A percentile compares a stretch with the other conserved stretches of the same genome.
These are phyloP conservation scores for Agrilus cyanescens DNA, from an alignment of 2,888 invertebrate genomes.

Conservation along the genomic window DNA sequence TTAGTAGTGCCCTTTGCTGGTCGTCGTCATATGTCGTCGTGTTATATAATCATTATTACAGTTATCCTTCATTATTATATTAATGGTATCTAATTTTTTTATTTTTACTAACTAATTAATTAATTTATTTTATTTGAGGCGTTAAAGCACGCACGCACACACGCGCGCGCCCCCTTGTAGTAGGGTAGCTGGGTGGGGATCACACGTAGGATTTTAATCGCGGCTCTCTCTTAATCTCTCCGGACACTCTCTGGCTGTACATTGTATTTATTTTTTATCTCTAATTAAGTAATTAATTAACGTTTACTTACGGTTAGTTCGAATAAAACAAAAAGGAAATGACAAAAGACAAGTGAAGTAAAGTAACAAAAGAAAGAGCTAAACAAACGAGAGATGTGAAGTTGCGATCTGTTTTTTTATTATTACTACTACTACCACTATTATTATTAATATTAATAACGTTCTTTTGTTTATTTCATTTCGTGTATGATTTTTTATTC, in stretches of 20 bases:
- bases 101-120: not conserved
- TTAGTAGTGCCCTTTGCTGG: not conserved
- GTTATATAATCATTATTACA: no score
- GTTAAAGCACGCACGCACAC: slow-evolving; percentile 3
- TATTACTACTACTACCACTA: no score
- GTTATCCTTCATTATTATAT: not conserved
- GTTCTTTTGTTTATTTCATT: no score
- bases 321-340: slow-evolving; percentile 4
- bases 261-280: slow-evolving; percentile 27
- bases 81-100: not conserved
- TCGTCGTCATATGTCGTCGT: no score
- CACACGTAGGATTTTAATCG: slow-evolving; percentile 30
- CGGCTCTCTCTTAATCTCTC: slow-evolving; percentile 28
- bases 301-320: no score
- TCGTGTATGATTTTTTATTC: no score
- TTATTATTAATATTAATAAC: no score
- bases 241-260: slow-evolving; percentile 29
- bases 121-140: no score
- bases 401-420: no score
- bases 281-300: slow-evolving; percentile 9
- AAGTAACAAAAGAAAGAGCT: no score
- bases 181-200: slow-evolving; percentile 41
- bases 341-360: not conserved
- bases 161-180: slow-evolving; percentile 19
- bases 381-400: no score